Percentiles rank a stretch among this genome's conserved stretches.
Conservation (phyloP, 2,888 invertebrate species). For the Lymantria dispar region DNA sequence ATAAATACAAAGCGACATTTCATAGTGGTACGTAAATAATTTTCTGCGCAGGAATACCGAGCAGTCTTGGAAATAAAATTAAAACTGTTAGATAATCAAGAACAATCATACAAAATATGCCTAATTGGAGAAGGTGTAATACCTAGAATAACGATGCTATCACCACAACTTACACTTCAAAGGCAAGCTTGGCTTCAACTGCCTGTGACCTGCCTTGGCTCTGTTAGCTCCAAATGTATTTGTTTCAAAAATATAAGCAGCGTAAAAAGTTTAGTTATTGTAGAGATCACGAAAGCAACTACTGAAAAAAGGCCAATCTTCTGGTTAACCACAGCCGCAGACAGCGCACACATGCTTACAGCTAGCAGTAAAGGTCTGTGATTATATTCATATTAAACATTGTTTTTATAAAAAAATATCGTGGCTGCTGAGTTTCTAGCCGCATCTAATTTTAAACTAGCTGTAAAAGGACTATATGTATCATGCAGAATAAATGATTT, state of each 20-base stretch:
- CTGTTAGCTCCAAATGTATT: slow-evolving; percentile 52
- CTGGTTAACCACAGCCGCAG: slow-evolving; percentile 46
- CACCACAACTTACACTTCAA: slow-evolving; percentile 49
- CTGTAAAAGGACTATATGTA: too few relatives aligned
- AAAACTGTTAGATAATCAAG: slow-evolving; percentile 63
- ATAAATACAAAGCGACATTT: not conserved
- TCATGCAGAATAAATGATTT: too few relatives aligned
- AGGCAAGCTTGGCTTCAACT: slow-evolving; percentile 51
- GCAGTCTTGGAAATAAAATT: slow-evolving; percentile 69
- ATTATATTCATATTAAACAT: too few relatives aligned
- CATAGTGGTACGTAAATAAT: not conserved
- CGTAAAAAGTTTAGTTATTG: slow-evolving; percentile 50
- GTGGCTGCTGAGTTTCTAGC: too few relatives aligned
- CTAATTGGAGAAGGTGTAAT: slow-evolving; percentile 73
- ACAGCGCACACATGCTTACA: slow-evolving; percentile 41
- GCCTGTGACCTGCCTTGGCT: slow-evolving; percentile 70
- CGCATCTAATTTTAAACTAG: too few relatives aligned
- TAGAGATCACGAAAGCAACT: slow-evolving; percentile 42
- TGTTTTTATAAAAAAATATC: too few relatives aligned
- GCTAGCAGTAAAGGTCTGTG: slow-evolving; percentile 47
- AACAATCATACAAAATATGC: slow-evolving; percentile 67
- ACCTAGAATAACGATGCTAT: slow-evolving; percentile 60
- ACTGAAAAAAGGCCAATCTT: slow-evolving; percentile 58
- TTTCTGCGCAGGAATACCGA: slow-evolving; percentile 62
- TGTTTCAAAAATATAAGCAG: slow-evolving; percentile 61